Evolutionary conservation across 2,888 invertebrate species (phyloP), one percentile per base, ranked within the genome.

Genomic region (Caradrina kadenii): DNA sequence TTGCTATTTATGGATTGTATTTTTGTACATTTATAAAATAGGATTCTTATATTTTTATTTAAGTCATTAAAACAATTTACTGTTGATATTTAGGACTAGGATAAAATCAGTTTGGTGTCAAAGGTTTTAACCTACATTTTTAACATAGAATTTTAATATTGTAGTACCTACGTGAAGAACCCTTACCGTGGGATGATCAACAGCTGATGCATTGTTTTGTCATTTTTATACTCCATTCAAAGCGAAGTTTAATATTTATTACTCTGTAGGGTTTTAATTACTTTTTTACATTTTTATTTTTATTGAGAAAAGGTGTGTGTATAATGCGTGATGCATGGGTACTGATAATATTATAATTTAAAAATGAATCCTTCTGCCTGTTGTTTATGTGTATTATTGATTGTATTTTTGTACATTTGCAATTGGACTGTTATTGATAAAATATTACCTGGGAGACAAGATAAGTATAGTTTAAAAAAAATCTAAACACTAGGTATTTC

Each of bases 191-290:
- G 62, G 75, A 75, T 69, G 26, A 53, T 49, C 48, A 69, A 63
- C 73, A 73, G 56, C 62, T 69, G 73, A 63, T 63, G 75, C 39
- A 73, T 73, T 73, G 76, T 73, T 73, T 60, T 74, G 73, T 74
- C 74, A 68, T 45, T 60, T 74, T 69, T 69, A 75, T 58, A n/a
- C 22, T 35, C 58, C 53, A 53, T 62, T 69, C 58, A 49, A 22
- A 64, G 42, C 11, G n/a, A 69, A 62, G 21, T 62, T 58, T 75
- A 31, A 50, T 49, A 69, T 75, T 75, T 69, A 69, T 59, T 13
- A 35, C 42, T 8, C 7, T n/a, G 26, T 19, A 26, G 55, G n/a
- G 35, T 6, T n/a, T 19, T 39, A 73, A 72, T 66, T 50, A 66
- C 49, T 59, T 50, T 59, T 50, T 45, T 54, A 7, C 7, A 1